Percentiles rank a stretch among this genome's conserved stretches.
Evolutionary conservation across 2,797 vertebrate genomes (phyloP).

Genomic region (Xyrichtys novacula): DNA sequence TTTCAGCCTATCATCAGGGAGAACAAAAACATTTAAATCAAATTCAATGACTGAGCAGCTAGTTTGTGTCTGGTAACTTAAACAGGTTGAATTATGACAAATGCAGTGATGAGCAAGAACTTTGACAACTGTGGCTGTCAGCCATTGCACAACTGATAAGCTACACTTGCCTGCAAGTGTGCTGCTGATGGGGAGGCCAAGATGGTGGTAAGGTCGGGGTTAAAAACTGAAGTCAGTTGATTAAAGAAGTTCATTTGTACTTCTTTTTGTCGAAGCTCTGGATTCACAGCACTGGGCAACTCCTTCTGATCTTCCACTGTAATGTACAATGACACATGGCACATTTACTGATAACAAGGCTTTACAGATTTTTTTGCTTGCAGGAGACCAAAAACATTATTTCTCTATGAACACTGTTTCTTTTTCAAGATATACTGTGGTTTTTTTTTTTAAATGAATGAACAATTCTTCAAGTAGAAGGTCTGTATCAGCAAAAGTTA

Average conservation of each 20-base stretch:
- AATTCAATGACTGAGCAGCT: neutral
- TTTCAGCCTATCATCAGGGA: conserved; percentile 86
- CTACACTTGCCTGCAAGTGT: conserved; percentile 82
- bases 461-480: neutral
- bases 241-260: conserved; percentile 99
- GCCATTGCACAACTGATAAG: too few species aligned
- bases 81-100: neutral
- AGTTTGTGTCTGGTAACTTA: neutral
- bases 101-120: neutral
- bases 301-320: conserved; percentile 99
- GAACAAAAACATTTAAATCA: neutral
- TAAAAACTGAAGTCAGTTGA: conserved; percentile 97
- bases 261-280: conserved; percentile 96
- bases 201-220: conserved; percentile 89
- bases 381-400: neutral
- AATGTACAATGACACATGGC: conserved; percentile 10
- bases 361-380: neutral
- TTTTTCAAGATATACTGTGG: too few species aligned
- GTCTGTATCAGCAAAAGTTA: neutral
- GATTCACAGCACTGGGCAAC: conserved; percentile 91
- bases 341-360: neutral
- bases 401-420: neutral
- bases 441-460: neutral
- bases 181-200: conserved; percentile 80
- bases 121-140: neutral